These are phyloP conservation scores for Emydoidea blandingii DNA, from an alignment of 2,797 vertebrate genomes.

Conservation along the genomic window DNA sequence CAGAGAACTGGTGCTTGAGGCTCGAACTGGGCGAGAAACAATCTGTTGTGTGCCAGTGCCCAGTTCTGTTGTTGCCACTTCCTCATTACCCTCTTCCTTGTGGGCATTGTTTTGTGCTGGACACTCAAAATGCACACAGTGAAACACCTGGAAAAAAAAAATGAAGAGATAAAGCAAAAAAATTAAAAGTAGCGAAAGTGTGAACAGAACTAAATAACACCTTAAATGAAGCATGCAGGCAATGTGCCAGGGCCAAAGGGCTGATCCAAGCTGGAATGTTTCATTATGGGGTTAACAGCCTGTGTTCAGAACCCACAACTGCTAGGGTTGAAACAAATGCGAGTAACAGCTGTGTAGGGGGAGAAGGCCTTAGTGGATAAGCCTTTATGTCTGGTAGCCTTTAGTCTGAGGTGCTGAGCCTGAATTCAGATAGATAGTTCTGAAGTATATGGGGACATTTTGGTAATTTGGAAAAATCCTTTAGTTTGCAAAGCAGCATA, in stretches of 20 bases:
- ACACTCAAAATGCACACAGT: slow-evolving; percentile 98
- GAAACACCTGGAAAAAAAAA: slow-evolving; percentile 90
- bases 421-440: background rate
- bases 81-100: slow-evolving; percentile 86
- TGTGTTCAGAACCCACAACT: background rate
- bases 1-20: slow-evolving; percentile 81
- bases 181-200: slow-evolving; percentile 3
- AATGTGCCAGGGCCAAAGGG: background rate
- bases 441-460: background rate
- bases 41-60: slow-evolving; percentile 74
- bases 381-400: background rate
- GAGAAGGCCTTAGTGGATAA: slow-evolving; percentile 9
- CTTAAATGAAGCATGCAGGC: background rate
- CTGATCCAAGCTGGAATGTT: background rate
- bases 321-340: background rate
- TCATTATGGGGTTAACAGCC: background rate
- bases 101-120: slow-evolving; percentile 88
- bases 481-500: slow-evolving; percentile 5
- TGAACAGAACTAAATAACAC: background rate
- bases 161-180: slow-evolving; percentile 18
- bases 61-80: slow-evolving; percentile 68
- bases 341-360: background rate
- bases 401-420: background rate
- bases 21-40: slow-evolving; percentile 77
- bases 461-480: background rate